Conservation (phyloP, 2,113 vertebrate species). For the Gymnorhina tibicen region DNA sequence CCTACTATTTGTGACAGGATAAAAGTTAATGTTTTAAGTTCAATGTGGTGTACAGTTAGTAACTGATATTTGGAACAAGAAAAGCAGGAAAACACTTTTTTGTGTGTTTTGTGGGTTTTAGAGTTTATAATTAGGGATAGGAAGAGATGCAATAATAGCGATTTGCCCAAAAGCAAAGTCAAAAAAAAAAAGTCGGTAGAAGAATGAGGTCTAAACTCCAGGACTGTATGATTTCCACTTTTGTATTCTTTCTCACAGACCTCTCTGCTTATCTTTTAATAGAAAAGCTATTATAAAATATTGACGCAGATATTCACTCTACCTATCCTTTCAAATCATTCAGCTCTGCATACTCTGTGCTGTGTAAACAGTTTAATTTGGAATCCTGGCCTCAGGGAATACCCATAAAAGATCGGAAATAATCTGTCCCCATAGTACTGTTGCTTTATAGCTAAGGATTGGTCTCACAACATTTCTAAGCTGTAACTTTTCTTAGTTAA, state of each 20-base stretch:
- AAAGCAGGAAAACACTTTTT: not conserved
- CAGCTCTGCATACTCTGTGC: not conserved
- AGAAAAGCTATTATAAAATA: conserved; percentile 48
- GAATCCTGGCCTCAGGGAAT: not conserved
- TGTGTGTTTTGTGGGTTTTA: not conserved
- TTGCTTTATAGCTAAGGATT: not conserved
- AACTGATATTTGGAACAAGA: not conserved
- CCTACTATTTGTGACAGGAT: not conserved
- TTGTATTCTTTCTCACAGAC: not conserved
- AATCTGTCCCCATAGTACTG: not conserved
- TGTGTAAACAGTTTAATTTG: conserved; percentile 14
- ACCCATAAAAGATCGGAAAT: not conserved
- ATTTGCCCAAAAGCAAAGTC: not conserved
- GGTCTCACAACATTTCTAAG: not conserved
- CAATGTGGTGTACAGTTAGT: not conserved
- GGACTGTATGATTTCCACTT: not conserved
- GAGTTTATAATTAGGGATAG: not conserved
- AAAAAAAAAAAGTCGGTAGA: not conserved
- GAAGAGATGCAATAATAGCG: not conserved
- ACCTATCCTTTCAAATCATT: conserved; percentile 6
- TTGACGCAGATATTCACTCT: not conserved
- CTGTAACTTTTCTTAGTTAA: not conserved
- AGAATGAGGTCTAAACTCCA: not conserved
- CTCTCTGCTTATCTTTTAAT: conserved; percentile 40
- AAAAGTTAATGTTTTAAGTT: not conserved